Conservation (phyloP, 2,797 vertebrate species). For the Manis pentadactyla region DNA sequence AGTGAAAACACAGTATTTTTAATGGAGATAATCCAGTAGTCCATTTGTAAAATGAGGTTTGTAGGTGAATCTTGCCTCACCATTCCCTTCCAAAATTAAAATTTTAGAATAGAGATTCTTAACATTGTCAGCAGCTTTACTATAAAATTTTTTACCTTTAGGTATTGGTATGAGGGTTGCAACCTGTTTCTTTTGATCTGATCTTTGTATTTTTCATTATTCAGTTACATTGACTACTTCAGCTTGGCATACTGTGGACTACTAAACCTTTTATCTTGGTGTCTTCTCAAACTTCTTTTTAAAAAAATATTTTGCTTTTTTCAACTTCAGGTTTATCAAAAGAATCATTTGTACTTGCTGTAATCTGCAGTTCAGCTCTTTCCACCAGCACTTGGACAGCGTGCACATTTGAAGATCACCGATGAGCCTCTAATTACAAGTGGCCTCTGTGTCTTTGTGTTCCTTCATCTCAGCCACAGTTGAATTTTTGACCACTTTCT, state of each 20-base stretch:
- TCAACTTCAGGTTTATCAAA: neutral
- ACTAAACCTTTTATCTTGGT: neutral
- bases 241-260: neutral
- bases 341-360: neutral
- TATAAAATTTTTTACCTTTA: neutral
- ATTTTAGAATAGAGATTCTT: neutral
- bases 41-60: neutral
- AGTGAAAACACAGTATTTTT: neutral
- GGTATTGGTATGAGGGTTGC: neutral
- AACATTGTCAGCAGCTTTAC: neutral
- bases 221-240: neutral
- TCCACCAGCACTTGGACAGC: neutral
- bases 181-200: neutral
- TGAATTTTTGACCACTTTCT: slow-evolving; percentile 13
- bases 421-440: neutral
- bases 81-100: neutral
- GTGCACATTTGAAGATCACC: slow-evolving; percentile 5
- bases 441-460: neutral
- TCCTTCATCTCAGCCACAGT: neutral
- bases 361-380: neutral
- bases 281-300: neutral
- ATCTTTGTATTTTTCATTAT: neutral
- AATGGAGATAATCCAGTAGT: neutral
- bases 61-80: neutral
- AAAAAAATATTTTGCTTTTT: slow-evolving; percentile 4